Base-by-base conservation (phyloP, 2,888 invertebrate species). In the Sclerodermus sp. region DNA sequence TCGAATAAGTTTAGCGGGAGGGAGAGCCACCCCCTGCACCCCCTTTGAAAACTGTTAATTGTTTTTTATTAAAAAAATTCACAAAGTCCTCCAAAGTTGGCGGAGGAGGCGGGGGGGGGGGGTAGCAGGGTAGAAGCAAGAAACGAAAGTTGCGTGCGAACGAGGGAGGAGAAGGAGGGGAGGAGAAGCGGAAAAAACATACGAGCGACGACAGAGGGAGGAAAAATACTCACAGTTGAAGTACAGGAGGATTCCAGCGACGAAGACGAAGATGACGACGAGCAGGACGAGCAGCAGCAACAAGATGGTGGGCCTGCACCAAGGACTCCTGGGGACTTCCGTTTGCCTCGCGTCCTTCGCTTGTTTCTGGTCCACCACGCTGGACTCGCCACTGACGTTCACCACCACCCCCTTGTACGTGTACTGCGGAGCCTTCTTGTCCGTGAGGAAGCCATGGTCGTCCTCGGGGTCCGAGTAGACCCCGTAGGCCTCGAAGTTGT, bases 201-300 rank as follows among this genome's bases (percentile, higher is more conserved):
- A 42, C 1, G n/a, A 18, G 1, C 1, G 15, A 8, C 8, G 15
- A n/a, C n/a, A n/a, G n/a, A n/a, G n/a, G n/a, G n/a, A n/a, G n/a
- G n/a, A n/a, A n/a, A n/a, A n/a, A 8, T 23, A 84, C 84, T 80
- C 79, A 85, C 85, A 84, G 74, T 84, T 84, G 66, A 82, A 82
- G 73, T 84, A 85, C 49, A 85, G 81, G 39, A 84, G 78, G 47
- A 84, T 81, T 45, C 83, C 84, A 57, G 84, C 83, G 56, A 84
- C 81, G 68, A 83, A 76, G 18, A 84, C 82, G 69, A 84, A 84
- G 52, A 83, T 79, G 53, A 84, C 80, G 55, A 84, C 81, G 56
- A 84, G 78, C 41, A 84, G 77, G 42, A 84, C 81, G 55, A 84
- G 76, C 30, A 84, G 78, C 30, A 84, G 79, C 43, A 84, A 75